These are phyloP conservation scores for Struthidea cinerea DNA, from an alignment of 2,113 vertebrate genomes.

Conservation along the genomic window DNA sequence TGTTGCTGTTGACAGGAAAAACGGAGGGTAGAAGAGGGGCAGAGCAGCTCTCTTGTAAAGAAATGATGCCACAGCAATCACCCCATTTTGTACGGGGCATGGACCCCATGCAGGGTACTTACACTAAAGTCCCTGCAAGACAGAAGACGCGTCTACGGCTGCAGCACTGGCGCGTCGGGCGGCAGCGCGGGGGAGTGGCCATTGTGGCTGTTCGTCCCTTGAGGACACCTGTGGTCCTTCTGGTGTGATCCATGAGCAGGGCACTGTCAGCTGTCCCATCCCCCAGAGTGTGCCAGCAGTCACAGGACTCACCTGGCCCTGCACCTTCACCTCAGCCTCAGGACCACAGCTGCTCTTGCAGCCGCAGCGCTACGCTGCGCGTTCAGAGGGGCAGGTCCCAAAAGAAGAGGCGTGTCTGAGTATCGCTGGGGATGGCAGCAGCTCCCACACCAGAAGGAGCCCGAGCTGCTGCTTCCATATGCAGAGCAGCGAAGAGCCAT, in stretches of 20 bases:
- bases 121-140: background rate
- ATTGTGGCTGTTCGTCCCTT: background rate
- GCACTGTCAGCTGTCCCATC: background rate
- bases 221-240: background rate
- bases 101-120: background rate
- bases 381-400: background rate
- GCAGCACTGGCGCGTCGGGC: fast-evolving
- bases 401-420: fast-evolving
- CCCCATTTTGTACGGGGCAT: background rate
- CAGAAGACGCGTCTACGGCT: fast-evolving
- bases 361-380: fast-evolving
- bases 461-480: fast-evolving
- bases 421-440: fast-evolving
- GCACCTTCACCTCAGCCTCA: background rate
- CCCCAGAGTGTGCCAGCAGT: background rate
- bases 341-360: background rate
- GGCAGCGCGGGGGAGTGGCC: background rate
- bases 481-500: background rate
- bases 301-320: background rate
- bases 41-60: background rate
- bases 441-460: background rate
- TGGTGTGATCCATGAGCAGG: fast-evolving
- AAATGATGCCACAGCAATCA: background rate
- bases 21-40: background rate
- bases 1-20: background rate